Conservation (phyloP, 2,797 vertebrate genomes). For the Phaenicophaeus curvirostris region DNA sequence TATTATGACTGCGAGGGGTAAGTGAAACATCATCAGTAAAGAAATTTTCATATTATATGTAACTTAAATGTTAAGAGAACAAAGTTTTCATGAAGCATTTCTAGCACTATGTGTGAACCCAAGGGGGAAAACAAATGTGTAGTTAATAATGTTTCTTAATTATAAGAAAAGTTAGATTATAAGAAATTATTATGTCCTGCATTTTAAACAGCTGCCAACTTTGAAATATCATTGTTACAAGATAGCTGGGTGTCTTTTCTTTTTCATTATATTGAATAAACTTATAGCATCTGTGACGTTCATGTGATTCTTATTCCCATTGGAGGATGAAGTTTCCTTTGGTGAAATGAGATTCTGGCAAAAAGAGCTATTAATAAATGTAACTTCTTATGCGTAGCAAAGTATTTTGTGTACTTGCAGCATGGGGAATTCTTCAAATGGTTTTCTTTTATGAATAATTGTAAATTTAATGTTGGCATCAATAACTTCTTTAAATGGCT, state of each 20-base stretch:
- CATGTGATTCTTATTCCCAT: slow-evolving; percentile 51
- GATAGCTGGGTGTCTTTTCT: neutral
- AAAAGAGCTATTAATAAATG: slow-evolving; percentile 69
- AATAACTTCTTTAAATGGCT: slow-evolving; percentile 71
- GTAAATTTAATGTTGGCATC: slow-evolving; percentile 74
- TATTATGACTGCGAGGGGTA: neutral
- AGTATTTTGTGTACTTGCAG: slow-evolving; percentile 70
- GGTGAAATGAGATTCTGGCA: slow-evolving; percentile 62
- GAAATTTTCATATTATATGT: neutral
- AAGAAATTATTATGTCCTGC: neutral
- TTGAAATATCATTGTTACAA: neutral
- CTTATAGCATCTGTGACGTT: slow-evolving; percentile 17
- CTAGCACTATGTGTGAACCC: neutral
- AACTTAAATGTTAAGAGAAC: neutral
- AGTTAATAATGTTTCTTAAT: slow-evolving; percentile 1
- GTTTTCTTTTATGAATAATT: slow-evolving; percentile 76
- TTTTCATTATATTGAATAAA: slow-evolving; percentile 5
- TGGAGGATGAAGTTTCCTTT: slow-evolving; percentile 64
- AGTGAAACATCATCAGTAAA: neutral
- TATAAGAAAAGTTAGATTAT: neutral
- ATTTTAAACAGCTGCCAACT: neutral
- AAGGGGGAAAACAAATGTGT: fast-evolving
- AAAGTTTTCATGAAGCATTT: neutral
- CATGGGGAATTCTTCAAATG: slow-evolving; percentile 72
- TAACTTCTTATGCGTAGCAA: slow-evolving; percentile 67